A percentile compares a stretch with the other conserved stretches of the same genome.
These are phyloP conservation scores for Acanthococcus lagerstroemiae DNA, from an alignment of 2,888 invertebrate species.

Conservation along the genomic window DNA sequence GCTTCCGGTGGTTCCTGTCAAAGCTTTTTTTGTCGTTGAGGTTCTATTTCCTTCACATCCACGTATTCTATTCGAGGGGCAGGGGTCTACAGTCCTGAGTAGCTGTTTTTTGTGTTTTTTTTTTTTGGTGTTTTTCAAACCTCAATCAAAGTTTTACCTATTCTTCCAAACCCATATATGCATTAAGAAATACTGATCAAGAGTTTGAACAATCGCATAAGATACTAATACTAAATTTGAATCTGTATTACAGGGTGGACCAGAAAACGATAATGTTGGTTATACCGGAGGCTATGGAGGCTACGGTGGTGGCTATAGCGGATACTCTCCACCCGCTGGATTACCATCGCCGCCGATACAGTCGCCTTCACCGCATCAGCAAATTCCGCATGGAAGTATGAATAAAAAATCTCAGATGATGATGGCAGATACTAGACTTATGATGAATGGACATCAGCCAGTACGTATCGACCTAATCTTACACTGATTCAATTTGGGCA, in stretches of 20 bases:
- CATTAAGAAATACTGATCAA: too few relatives aligned
- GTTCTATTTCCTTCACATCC: too few relatives aligned
- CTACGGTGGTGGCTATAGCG: slow-evolving; percentile 41
- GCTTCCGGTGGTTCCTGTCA: too few relatives aligned
- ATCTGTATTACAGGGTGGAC: neutral
- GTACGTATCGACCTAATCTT: neutral
- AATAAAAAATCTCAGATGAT: slow-evolving; percentile 26
- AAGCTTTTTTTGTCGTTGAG: too few relatives aligned
- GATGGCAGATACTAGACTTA: slow-evolving; percentile 16
- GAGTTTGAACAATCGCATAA: too few relatives aligned
- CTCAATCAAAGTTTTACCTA: too few relatives aligned
- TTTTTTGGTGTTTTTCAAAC: too few relatives aligned
- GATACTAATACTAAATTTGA: neutral
- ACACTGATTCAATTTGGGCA: neutral
- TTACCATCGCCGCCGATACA: slow-evolving; percentile 38
- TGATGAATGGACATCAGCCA: slow-evolving; percentile 25
- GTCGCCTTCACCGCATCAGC: slow-evolving; percentile 32
- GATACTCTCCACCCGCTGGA: slow-evolving; percentile 45
- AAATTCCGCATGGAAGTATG: slow-evolving; percentile 28
- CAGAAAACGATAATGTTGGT: slow-evolving; percentile 38
- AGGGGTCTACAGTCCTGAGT: too few relatives aligned
- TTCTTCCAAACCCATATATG: too few relatives aligned
- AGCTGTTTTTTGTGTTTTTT: too few relatives aligned
- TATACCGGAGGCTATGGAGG: slow-evolving; percentile 44
- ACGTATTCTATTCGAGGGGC: too few relatives aligned